Evolutionary conservation across 2,797 vertebrate genomes (phyloP), one percentile per base, ranked within the genome.

Genomic region (Gambelia wislizenii): DNA sequence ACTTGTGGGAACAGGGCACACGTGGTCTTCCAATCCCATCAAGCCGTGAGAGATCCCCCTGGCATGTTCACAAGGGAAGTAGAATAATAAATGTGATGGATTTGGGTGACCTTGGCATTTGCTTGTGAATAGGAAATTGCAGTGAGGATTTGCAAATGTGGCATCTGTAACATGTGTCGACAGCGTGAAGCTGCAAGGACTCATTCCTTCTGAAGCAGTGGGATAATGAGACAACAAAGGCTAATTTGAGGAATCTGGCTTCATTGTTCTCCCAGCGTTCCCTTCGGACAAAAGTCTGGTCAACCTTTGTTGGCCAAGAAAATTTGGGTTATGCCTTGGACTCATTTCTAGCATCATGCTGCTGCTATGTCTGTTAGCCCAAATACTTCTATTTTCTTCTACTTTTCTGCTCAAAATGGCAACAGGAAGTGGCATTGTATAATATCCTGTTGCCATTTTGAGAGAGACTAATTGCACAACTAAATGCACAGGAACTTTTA

Each of bases 251-350:
- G 75, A 92, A 4, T 1, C 18, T 25, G 39, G 39, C 18, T 18
- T 25, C 75, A 42, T 76, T 89, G 27, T 85, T 89, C 78, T 64
- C 90, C 88, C 89, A 2, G 52, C 88, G 91, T 91, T 56, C 89
- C 18, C 30, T 69, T 69, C 67, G 33, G 25, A 67, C 47, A 49
- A 49, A 49, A 6, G 47, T 9, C 47, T 49, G 47, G 47, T 49
- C 47, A 49, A 49, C 47, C 8, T 49, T 8, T 49, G 47, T 49
- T 49, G 47, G 47, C 47, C 47, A 49, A 49, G 47, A 49, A 8
- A 4, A 49, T 49, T 49, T 49, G 4, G 8, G 47, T 8, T 49
- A 49, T 49, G 4, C 47, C 47, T 49, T 49, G 8, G 8, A 49
- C 47, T 49, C 47, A 8, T 49, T 49, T 49, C 47, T 49, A 49